Conservation (phyloP, 2,113 vertebrate genomes). For the Xyrauchen texanus region DNA sequence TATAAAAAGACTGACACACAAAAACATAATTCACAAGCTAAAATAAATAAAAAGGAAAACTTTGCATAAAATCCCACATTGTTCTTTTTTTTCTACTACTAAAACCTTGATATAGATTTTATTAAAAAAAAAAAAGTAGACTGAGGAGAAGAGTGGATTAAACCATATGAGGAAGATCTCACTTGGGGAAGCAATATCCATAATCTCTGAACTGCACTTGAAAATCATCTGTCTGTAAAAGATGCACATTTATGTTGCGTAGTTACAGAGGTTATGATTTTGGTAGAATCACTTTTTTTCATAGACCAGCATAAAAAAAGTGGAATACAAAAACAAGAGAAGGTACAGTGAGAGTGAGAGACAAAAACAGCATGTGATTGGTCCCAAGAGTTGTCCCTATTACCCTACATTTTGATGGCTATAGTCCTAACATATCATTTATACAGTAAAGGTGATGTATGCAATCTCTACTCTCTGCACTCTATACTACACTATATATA, state of each 20-base stretch:
- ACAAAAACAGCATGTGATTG: background rate
- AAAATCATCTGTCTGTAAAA: background rate
- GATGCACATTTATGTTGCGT: constrained; percentile 13
- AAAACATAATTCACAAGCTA: constrained; percentile 65
- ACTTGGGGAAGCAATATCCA: constrained; percentile 37
- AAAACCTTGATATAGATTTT: constrained; percentile 64
- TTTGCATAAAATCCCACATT: constrained; percentile 65
- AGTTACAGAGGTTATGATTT: constrained; percentile 13
- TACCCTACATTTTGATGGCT: background rate
- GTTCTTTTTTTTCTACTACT: constrained; percentile 46
- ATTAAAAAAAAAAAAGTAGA: constrained; percentile 63
- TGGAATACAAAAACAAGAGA: background rate
- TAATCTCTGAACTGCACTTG: constrained; percentile 9
- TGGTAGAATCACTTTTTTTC: background rate
- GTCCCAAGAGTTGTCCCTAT: background rate
- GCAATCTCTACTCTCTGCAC: too few relatives aligned
- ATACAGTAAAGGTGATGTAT: too few relatives aligned
- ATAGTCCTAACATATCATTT: background rate
- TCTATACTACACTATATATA: too few relatives aligned
- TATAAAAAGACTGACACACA: constrained; percentile 71
- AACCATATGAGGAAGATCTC: constrained; percentile 41
- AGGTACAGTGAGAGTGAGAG: background rate
- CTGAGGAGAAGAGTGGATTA: constrained; percentile 61
- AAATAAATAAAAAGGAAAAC: constrained; percentile 49
- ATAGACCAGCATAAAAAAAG: background rate